These are phyloP conservation scores for Seira ritae DNA, from an alignment of 2,888 invertebrate species.

Conservation along the genomic window DNA sequence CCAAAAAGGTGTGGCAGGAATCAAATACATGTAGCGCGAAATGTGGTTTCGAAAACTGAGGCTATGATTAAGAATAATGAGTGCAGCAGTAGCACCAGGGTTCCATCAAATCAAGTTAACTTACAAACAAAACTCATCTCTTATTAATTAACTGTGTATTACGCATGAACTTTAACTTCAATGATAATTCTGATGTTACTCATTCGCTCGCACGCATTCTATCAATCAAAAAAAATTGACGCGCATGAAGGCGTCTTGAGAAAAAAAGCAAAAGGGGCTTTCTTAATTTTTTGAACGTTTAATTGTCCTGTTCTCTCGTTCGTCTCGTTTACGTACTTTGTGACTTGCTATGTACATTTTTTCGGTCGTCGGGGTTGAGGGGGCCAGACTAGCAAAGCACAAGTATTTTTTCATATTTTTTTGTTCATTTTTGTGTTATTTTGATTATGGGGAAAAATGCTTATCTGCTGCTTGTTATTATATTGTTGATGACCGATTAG, in stretches of 20 bases:
- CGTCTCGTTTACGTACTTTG: constrained; percentile 69
- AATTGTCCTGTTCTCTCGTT: constrained; percentile 64
- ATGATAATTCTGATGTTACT: not conserved
- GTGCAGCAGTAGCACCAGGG: no score
- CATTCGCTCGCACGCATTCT: constrained; percentile 39
- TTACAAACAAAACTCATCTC: no score
- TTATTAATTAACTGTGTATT: not conserved
- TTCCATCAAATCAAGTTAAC: no score
- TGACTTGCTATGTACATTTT: constrained; percentile 62
- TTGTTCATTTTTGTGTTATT: constrained; percentile 61
- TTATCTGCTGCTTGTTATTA: constrained; percentile 62
- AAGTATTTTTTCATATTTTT: constrained; percentile 44
- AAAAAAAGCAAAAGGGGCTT: constrained; percentile 28
- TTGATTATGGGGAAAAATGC: constrained; percentile 59
- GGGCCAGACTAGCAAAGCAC: constrained; percentile 59
- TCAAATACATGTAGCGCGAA: no score
- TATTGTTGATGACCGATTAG: constrained; percentile 62
- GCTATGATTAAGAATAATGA: no score
- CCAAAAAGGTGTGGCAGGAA: constrained; percentile 28
- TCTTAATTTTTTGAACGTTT: constrained; percentile 23
- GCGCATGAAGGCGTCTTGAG: constrained; percentile 15
- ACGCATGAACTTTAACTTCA: not conserved
- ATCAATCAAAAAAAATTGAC: not conserved
- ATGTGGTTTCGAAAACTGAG: no score
- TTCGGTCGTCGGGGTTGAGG: constrained; percentile 38